Evolutionary conservation across 2,113 vertebrate genomes (phyloP), one percentile per base, ranked within the genome.

Genomic region (Aphelocoma coerulescens): DNA sequence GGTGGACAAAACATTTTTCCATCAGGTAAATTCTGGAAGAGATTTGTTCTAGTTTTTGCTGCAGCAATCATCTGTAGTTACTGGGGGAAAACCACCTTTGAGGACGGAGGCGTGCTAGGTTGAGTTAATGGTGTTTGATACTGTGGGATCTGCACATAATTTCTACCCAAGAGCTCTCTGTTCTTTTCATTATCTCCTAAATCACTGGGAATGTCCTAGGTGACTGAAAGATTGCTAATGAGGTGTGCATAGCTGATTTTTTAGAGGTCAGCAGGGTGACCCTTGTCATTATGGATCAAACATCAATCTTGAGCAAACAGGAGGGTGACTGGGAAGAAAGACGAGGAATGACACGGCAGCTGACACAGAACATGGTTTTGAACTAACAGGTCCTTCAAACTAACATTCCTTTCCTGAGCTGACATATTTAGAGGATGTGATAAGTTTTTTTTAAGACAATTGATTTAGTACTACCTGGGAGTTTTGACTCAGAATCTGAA

Each of bases 1-100:
- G 12, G 99, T 99, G 24, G 99, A 99, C 96, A 98, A 98, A 96
- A 97, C 97, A 5, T 99, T 99, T 97, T 99, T 99, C 92, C 98
- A 99, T 95, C 99, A 99, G 98, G 99, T 99, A 97, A 97, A 52
- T 93, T 75, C n/a, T 79, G 27, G 21, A 39, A 69, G 33, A 65
- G 7, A 20, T 28, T 37, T 82, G 23, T 63, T 80, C 23, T 21
- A 6, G 10, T 28, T 78, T 35, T 81, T 62, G 30, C 46, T 48
- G 84, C 30, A 68, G n/a, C 21, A 19, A 32, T 83, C 16, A 4
- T 33, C 55, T 65, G 16, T 20, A 48, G n/a, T 84, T 92, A 79
- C 21, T 51, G 44, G 22, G 15, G 23, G 6, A 44, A 55, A 83
- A 76, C 32, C 11, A 84, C 21, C 8, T 92, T 46, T 78, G 72